Percentiles rank a stretch among this genome's conserved stretches.
phyloP scores from a whole-genome alignment of 2,888 invertebrate species.

The Drosophila monieri region DNA sequence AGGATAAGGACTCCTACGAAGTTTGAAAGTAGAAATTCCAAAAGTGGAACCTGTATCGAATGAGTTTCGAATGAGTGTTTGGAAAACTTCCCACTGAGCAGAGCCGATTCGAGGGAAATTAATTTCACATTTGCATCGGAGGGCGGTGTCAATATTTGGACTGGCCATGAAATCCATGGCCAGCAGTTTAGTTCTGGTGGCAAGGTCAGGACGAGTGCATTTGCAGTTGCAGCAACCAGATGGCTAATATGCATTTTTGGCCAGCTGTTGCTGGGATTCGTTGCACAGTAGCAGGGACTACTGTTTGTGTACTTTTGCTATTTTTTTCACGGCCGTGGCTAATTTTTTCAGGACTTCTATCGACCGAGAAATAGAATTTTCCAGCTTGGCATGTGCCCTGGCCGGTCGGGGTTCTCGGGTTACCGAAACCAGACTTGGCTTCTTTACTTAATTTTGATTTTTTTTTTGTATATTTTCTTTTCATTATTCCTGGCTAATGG shows the following conservation, averaged over 20 bases:
- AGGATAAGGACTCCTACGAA: no score
- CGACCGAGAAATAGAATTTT: neutral
- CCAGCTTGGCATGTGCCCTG: constrained; percentile 64
- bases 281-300: constrained; percentile 63
- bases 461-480: constrained; percentile 10
- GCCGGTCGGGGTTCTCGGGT: constrained; percentile 13
- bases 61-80: constrained; percentile 61
- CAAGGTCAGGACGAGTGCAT: constrained; percentile 65
- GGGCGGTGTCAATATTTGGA: constrained; percentile 75
- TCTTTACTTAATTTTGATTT: neutral
- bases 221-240: constrained; percentile 49
- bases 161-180: constrained; percentile 56
- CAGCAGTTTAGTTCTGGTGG: constrained; percentile 72
- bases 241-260: constrained; percentile 40
- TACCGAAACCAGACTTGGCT: constrained; percentile 11
- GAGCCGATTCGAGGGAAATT: constrained; percentile 66
- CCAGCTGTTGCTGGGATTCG: constrained; percentile 56
- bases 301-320: constrained; percentile 17
- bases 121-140: constrained; percentile 67
- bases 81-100: constrained; percentile 52
- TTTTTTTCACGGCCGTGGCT: constrained; percentile 34
- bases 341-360: constrained; percentile 31
- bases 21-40: neutral
- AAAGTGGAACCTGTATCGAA: constrained; percentile 62
- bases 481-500: constrained; percentile 39